Evolutionary conservation across 2,113 vertebrate genomes (phyloP).

Genomic region (Eubucco bourcierii): DNA sequence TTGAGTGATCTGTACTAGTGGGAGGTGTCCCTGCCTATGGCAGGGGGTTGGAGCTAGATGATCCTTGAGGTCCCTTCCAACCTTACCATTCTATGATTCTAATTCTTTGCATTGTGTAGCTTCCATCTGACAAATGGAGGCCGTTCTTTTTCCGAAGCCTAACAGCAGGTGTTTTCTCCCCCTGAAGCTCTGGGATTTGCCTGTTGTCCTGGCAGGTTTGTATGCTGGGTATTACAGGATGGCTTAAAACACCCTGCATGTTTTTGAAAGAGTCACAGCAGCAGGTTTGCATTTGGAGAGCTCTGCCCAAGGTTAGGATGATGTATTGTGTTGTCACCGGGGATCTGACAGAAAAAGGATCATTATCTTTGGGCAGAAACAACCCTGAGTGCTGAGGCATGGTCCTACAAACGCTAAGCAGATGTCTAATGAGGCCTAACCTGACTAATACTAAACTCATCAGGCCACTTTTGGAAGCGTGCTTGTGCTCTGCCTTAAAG

Average conservation of each 20-base stretch:
- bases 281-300: slow-evolving; percentile 30
- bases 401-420: slow-evolving; percentile 3
- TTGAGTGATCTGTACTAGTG: too few species aligned
- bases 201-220: background rate
- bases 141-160: background rate
- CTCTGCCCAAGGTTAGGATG: background rate
- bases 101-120: background rate
- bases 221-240: background rate
- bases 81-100: too few species aligned
- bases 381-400: background rate
- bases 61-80: too few species aligned
- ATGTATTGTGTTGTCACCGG: background rate
- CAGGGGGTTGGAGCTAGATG: too few species aligned
- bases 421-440: slow-evolving; percentile 39
- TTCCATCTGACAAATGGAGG: background rate
- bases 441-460: background rate
- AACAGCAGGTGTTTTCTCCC: background rate
- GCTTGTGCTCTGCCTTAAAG: background rate
- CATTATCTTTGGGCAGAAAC: background rate
- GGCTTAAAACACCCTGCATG: background rate
- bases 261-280: background rate
- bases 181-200: background rate
- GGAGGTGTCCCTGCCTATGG: too few species aligned
- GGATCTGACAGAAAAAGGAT: background rate
- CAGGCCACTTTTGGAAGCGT: background rate